These are phyloP conservation scores for Gobio occitaniae DNA, from an alignment of 2,797 vertebrate genomes.

Conservation along the genomic window DNA sequence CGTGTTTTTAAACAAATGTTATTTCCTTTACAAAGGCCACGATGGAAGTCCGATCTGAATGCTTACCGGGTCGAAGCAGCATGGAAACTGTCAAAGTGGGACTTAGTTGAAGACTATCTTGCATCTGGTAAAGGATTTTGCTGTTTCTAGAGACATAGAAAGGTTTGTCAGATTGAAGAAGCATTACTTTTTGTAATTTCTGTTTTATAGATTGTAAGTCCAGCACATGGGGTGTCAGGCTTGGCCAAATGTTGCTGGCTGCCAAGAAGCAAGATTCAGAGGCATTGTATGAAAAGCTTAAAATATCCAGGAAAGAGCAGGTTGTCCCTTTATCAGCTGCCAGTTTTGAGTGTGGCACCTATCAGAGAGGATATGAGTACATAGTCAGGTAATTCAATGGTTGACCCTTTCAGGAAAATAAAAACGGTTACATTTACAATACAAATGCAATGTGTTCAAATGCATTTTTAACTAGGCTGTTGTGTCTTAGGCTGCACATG, in stretches of 20 bases:
- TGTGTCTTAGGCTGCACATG: conserved; percentile 88
- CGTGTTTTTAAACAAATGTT: neutral
- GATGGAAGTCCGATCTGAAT: conserved; percentile 96
- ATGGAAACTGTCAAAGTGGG: conserved; percentile 97
- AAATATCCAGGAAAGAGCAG: conserved; percentile 92
- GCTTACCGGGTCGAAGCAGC: conserved; percentile 96
- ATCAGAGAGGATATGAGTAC: conserved; percentile 97
- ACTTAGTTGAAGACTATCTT: conserved; percentile 93
- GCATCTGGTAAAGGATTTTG: conserved; percentile 80
- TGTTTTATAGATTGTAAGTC: conserved; percentile 84
- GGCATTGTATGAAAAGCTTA: conserved; percentile 88
- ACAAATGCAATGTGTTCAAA: neutral
- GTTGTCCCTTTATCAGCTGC: conserved; percentile 96
- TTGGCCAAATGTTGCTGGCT: conserved; percentile 90
- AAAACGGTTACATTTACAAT: neutral
- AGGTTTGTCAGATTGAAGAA: conserved; percentile 2
- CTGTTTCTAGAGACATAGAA: neutral
- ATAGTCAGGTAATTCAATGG: conserved; percentile 87
- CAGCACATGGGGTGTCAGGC: conserved; percentile 89
- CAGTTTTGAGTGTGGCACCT: conserved; percentile 98
- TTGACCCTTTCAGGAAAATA: neutral
- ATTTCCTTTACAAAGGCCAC: conserved; percentile 76
- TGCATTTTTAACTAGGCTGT: neutral
- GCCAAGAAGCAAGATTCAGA: conserved; percentile 88
- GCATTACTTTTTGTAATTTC: neutral